Conservation (phyloP, 1,140 invertebrate genomes). For the Hypothenemus hampei region DNA sequence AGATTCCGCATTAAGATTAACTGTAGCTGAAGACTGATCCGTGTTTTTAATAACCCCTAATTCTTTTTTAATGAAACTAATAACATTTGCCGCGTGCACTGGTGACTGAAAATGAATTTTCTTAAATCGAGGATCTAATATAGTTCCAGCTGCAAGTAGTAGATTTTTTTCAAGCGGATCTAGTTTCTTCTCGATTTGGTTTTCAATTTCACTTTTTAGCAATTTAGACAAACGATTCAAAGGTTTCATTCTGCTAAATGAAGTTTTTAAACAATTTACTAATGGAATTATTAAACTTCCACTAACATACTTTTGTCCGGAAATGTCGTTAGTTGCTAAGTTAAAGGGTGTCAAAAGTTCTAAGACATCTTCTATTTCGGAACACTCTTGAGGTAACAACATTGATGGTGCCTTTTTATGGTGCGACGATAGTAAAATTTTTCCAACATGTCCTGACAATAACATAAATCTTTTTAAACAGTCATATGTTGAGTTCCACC, state of each 20-base stretch:
- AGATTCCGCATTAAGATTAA: too few species aligned
- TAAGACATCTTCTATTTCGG: not conserved
- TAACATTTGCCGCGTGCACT: too few species aligned
- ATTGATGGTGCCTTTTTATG: slow-evolving; percentile 7
- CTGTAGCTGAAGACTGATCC: too few species aligned
- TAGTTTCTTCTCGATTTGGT: slow-evolving; percentile 6
- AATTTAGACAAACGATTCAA: not conserved
- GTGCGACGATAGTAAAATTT: not conserved
- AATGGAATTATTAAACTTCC: slow-evolving; percentile 10
- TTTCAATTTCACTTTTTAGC: slow-evolving; percentile 2
- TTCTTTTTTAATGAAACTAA: too few species aligned
- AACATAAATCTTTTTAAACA: too few species aligned
- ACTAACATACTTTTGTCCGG: slow-evolving; percentile 4
- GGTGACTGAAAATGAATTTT: slow-evolving; percentile 13
- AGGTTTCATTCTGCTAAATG: not conserved
- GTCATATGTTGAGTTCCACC: not conserved
- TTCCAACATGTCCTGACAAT: not conserved
- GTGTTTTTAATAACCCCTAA: too few species aligned
- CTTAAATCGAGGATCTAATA: slow-evolving; percentile 20
- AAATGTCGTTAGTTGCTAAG: slow-evolving; percentile 1
- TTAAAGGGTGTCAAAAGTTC: slow-evolving; percentile 1
- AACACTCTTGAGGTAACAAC: not conserved
- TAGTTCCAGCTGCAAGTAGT: slow-evolving; percentile 7
- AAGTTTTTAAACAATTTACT: slow-evolving; percentile 4
- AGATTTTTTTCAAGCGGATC: slow-evolving; percentile 1